These are phyloP conservation scores for Amiota mariae DNA, from an alignment of 2,888 invertebrate genomes.

Conservation along the genomic window DNA sequence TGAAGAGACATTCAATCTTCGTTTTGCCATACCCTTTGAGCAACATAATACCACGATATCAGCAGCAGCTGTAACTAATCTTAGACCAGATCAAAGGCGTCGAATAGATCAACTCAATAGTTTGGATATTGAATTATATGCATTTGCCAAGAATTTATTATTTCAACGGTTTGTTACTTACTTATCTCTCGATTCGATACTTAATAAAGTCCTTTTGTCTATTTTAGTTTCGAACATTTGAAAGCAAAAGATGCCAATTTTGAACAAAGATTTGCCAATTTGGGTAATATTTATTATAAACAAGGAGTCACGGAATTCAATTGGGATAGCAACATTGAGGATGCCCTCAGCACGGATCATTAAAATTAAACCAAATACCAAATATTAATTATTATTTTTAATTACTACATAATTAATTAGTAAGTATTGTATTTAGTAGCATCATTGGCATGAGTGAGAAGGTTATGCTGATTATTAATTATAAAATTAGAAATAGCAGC, in stretches of 20 bases:
- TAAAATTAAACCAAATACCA: slow-evolving; percentile 61
- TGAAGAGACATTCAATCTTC: slow-evolving; percentile 93
- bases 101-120: slow-evolving; percentile 87
- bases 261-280: slow-evolving; percentile 86
- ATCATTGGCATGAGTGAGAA: too few relatives aligned
- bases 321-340: slow-evolving; percentile 89
- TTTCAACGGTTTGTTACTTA: slow-evolving; percentile 78
- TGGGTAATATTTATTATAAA: slow-evolving; percentile 85
- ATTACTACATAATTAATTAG: too few relatives aligned
- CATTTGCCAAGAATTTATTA: slow-evolving; percentile 92
- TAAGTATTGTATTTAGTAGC: too few relatives aligned
- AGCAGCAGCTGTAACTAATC: slow-evolving; percentile 84
- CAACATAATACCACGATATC: slow-evolving; percentile 94
- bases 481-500: slow-evolving; percentile 21
- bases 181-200: too few relatives aligned
- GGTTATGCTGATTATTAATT: too few relatives aligned
- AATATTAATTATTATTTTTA: slow-evolving; percentile 30
- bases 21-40: slow-evolving; percentile 91
- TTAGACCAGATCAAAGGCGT: slow-evolving; percentile 83
- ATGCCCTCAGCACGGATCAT: slow-evolving; percentile 75
- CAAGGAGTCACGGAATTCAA: slow-evolving; percentile 89
- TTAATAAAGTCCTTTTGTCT: slow-evolving; percentile 19
- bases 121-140: slow-evolving; percentile 93
- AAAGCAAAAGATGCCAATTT: slow-evolving; percentile 88
- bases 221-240: slow-evolving; percentile 82